These are phyloP conservation scores for Malacoraja senta DNA, from an alignment of 2,797 vertebrate species.

Conservation along the genomic window DNA sequence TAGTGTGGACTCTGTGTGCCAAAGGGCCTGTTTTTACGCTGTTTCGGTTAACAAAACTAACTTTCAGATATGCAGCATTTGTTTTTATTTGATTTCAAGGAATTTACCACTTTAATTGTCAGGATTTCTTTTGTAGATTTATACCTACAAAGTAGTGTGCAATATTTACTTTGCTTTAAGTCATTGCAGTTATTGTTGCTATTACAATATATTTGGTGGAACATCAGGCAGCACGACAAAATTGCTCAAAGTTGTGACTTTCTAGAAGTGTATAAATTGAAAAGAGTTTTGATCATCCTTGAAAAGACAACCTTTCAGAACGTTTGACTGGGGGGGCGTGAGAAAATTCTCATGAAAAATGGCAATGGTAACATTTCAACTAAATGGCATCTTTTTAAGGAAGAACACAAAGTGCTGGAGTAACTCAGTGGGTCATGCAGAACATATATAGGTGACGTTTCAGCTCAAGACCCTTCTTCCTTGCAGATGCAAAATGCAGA, in stretches of 20 bases:
- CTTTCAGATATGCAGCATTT: too few species aligned
- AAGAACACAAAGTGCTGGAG: too few species aligned
- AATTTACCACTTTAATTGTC: not conserved
- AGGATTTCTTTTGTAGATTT: not conserved
- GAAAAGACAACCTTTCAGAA: not conserved
- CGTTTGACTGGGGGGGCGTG: not conserved
- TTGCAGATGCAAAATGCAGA: too few species aligned
- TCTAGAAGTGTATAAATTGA: not conserved
- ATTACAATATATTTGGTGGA: not conserved
- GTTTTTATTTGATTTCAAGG: not conserved
- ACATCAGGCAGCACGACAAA: not conserved
- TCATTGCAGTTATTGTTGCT: not conserved
- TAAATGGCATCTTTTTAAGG: not conserved
- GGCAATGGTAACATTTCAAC: not conserved
- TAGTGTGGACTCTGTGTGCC: too few species aligned
- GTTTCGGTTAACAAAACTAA: too few species aligned
- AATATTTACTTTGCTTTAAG: not conserved
- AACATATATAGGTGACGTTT: too few species aligned
- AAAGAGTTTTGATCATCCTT: not conserved
- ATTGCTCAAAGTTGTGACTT: not conserved
- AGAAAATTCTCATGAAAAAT: not conserved
- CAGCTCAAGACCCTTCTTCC: too few species aligned
- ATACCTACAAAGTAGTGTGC: not conserved
- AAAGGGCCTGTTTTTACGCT: too few species aligned
- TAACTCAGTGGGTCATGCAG: too few species aligned